These are phyloP conservation scores for Gorsachius magnificus DNA, from an alignment of 2,797 vertebrate species.

Conservation along the genomic window DNA sequence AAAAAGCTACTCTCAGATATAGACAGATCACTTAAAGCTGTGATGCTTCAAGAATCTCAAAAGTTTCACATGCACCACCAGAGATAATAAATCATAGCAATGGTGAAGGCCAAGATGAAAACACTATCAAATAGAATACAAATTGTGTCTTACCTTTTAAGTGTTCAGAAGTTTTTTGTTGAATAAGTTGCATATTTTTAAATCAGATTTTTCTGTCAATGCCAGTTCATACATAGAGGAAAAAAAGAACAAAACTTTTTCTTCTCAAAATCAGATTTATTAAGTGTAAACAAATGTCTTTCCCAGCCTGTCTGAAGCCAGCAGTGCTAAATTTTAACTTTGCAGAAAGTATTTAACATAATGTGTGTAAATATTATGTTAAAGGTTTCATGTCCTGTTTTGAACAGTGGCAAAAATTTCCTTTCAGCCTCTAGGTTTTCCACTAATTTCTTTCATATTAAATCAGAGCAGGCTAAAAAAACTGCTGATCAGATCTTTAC, in stretches of 20 bases:
- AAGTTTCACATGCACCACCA: neutral
- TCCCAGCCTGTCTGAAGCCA: neutral
- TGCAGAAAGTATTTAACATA: slow-evolving; percentile 50
- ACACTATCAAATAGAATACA: neutral
- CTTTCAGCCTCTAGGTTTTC: slow-evolving; percentile 45
- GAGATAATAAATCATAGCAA: neutral
- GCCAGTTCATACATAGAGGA: neutral
- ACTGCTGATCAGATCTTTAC: slow-evolving; percentile 55
- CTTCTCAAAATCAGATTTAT: slow-evolving; percentile 49
- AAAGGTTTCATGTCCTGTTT: slow-evolving; percentile 65
- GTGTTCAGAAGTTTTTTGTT: neutral
- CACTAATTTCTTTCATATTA: slow-evolving; percentile 60
- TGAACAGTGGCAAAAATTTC: slow-evolving; percentile 60
- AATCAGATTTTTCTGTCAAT: neutral
- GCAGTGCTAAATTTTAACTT: slow-evolving; percentile 34
- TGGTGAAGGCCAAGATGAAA: neutral
- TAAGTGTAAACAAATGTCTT: slow-evolving; percentile 27
- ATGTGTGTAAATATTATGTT: slow-evolving; percentile 61
- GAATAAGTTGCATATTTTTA: neutral
- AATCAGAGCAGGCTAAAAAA: slow-evolving; percentile 37
- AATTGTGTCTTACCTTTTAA: neutral
- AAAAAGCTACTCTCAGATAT: neutral
- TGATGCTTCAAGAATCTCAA: neutral
- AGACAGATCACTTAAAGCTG: neutral
- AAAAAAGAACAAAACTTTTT: neutral